These are phyloP conservation scores for Agapornis roseicollis DNA, from an alignment of 2,113 vertebrate genomes.

Conservation along the genomic window DNA sequence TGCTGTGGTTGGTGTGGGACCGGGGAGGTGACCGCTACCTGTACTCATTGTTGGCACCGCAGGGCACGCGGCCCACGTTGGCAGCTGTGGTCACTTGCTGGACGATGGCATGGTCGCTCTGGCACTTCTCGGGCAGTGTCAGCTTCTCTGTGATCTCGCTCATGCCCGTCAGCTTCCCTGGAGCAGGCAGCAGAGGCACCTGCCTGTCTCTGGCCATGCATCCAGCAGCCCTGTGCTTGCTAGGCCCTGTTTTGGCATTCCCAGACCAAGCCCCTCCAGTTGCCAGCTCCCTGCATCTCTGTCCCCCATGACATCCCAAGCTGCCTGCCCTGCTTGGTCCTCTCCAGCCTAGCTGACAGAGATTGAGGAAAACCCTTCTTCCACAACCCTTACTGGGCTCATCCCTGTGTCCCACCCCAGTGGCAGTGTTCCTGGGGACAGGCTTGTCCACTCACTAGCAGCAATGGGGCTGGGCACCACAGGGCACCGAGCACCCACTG, in stretches of 20 bases:
- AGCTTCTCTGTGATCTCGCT: slow-evolving; percentile 95
- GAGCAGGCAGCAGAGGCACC: not conserved
- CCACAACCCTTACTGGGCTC: not conserved
- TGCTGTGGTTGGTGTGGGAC: accelerated
- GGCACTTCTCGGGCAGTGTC: slow-evolving; percentile 76
- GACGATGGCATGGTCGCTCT: slow-evolving; percentile 85
- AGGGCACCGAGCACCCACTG: accelerated
- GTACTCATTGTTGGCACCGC: slow-evolving; percentile 89
- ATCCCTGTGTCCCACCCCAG: accelerated
- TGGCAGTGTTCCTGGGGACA: not conserved
- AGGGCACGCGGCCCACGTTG: slow-evolving; percentile 92
- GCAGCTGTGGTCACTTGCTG: slow-evolving; percentile 87
- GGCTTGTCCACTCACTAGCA: not conserved
- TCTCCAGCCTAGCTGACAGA: not conserved
- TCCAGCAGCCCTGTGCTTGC: accelerated
- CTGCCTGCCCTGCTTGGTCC: not conserved
- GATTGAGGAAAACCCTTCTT: not conserved
- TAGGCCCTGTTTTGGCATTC: not conserved
- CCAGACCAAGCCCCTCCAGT: not conserved
- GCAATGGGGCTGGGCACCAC: accelerated
- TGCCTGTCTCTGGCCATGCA: accelerated
- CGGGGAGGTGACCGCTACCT: slow-evolving; percentile 68
- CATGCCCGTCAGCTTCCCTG: slow-evolving; percentile 97
- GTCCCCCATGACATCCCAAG: accelerated
- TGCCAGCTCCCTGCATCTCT: accelerated